Base-by-base conservation (phyloP, 2,113 vertebrate genomes). In the Electrona antarctica region DNA sequence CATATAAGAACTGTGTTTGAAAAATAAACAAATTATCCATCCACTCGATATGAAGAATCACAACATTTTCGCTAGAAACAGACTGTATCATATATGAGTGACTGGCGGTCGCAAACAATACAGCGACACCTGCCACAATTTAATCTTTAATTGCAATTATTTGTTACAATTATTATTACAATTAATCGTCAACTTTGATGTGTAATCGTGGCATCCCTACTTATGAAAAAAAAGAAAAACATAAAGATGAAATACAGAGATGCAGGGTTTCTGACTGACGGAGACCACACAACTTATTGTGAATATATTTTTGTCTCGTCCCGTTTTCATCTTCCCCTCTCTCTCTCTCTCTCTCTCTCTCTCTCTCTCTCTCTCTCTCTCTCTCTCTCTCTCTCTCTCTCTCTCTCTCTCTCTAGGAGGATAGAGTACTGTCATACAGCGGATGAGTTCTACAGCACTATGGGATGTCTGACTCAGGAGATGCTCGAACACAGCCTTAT, bases 371-470 rank as follows among this genome's bases (percentile, higher is more conserved):
- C 7, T 58, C 6, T 51, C 46, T 28, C n/a, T 8, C 47, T 21
- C 11, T n/a, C 45, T 5, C 47, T n/a, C 55, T n/a, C 63, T 6
- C 48, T 7, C 41, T 14, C 69, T 9, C 80, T 8, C 29, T 14
- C 29, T 12, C 13, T 41, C 7, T 1, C 33, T 45, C 78, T 8
- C 83, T 64, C 6, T 69, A 96, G 96, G 92, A 95, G 97, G 87
- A 96, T 99, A 71, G 95, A 97, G 57, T 94, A 94, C 64, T 99
- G 98, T 80, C 95, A 97, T 91, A 95, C 94, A 41, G 96, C 98
- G 0, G 98, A 99, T 76, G 97, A 99, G 61, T 99, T 99, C 79
- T 99, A 99, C 82, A 95, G 97, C 88, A 96, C 94, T 8, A 99
- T 99, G 98, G 98, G 97, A 7, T 94, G 92, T 60, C 92, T 99